phyloP scores from a whole-genome alignment of 2,797 vertebrate species.

The Poliocrania exsul region DNA sequence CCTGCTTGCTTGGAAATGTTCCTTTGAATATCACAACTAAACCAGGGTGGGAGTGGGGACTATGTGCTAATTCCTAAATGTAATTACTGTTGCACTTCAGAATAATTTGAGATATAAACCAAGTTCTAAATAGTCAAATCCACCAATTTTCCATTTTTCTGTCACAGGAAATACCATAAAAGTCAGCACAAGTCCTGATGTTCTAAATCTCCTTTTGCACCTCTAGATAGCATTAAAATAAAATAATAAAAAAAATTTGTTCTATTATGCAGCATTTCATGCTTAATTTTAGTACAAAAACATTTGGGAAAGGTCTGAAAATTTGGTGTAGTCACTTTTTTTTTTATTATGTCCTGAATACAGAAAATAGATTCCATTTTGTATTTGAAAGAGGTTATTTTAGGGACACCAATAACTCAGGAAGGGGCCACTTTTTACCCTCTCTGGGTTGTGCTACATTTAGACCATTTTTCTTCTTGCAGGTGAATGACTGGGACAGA shows the following conservation, averaged over 20 bases:
- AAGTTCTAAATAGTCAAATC: neutral
- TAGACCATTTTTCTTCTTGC: neutral
- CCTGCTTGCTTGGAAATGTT: neutral
- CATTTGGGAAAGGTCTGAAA: neutral
- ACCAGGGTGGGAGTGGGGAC: accelerated
- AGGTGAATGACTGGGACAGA: neutral
- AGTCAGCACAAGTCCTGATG: neutral
- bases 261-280: neutral
- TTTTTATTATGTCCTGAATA: neutral
- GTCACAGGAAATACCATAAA: neutral
- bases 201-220: neutral
- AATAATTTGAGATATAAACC: neutral
- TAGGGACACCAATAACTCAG: neutral
- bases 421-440: neutral
- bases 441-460: neutral
- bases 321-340: neutral
- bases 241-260: neutral
- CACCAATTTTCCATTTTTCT: neutral
- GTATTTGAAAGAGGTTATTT: neutral
- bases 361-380: neutral
- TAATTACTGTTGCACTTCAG: neutral
- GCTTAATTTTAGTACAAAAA: neutral
- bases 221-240: neutral
- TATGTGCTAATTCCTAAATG: neutral
- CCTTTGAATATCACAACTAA: neutral